Conservation (phyloP, 2,113 vertebrate species). For the Pterocles orientalis region DNA sequence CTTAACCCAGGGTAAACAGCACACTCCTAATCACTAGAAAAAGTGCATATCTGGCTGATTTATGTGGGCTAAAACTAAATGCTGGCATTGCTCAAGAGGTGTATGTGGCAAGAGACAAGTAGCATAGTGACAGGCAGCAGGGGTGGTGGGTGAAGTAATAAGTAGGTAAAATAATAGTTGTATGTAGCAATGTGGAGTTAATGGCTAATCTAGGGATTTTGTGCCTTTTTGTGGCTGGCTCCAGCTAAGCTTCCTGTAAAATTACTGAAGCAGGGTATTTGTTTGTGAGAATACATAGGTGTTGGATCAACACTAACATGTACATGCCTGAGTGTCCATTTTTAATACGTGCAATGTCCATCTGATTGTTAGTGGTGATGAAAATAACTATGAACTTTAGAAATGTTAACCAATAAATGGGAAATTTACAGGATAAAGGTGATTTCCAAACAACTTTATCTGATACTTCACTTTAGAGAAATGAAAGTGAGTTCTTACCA, state of each 20-base stretch:
- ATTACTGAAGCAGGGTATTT: neutral
- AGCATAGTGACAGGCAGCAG: conserved; percentile 5
- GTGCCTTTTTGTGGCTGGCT: neutral
- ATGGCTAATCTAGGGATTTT: conserved; percentile 50
- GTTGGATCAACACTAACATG: fast-evolving
- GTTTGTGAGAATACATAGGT: neutral
- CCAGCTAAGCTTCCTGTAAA: neutral
- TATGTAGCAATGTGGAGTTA: conserved; percentile 54
- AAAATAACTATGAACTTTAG: neutral
- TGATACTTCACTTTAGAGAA: neutral
- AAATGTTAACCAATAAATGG: neutral
- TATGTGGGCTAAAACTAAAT: neutral
- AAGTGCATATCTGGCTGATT: conserved; percentile 9
- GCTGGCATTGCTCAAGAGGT: conserved; percentile 42
- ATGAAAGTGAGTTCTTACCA: neutral
- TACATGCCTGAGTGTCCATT: neutral
- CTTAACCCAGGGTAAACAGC: neutral
- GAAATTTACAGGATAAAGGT: neutral
- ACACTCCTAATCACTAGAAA: conserved; percentile 8
- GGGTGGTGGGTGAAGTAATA: conserved; percentile 2
- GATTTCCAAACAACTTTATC: neutral
- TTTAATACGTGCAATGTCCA: neutral
- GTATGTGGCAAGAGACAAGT: conserved; percentile 49
- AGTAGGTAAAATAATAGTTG: conserved; percentile 43
- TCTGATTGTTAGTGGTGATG: neutral